Conservation (phyloP, 2,797 vertebrate species). For the Rhinatrema bivittatum region DNA sequence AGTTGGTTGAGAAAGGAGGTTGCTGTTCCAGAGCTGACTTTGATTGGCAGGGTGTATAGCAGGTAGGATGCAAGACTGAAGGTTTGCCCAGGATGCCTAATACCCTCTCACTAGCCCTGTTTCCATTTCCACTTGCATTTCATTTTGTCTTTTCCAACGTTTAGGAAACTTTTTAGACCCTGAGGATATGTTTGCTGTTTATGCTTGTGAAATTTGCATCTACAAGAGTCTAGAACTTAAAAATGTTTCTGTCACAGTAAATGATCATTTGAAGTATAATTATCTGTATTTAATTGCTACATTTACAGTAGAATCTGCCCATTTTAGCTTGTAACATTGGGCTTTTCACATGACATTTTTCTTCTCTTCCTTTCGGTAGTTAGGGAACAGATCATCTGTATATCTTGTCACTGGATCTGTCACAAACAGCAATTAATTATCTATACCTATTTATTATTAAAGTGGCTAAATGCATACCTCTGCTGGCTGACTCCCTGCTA, state of each 20-base stretch:
- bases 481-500: conserved; percentile 12
- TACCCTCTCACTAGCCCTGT: no score
- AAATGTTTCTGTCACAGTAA: conserved; percentile 46
- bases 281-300: conserved; percentile 50
- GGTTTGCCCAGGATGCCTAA: no score
- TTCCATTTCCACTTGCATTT: no score
- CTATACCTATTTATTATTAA: conserved; percentile 40
- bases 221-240: conserved; percentile 34
- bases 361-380: conserved; percentile 30
- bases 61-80: no score
- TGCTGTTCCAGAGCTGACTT: no score
- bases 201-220: conserved; percentile 39
- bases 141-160: no score
- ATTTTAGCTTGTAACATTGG: conserved; percentile 35
- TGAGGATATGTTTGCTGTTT: conserved; percentile 13
- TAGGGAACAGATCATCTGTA: conserved; percentile 18
- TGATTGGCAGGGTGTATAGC: no score
- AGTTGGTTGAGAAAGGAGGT: no score
- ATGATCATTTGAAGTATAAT: conserved; percentile 56
- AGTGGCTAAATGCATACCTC: conserved; percentile 28
- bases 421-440: conserved; percentile 46
- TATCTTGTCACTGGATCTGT: conserved; percentile 45
- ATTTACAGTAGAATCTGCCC: conserved; percentile 61
- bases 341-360: conserved; percentile 43
- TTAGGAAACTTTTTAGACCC: conserved; percentile 34